Evolutionary conservation across 2,888 invertebrate genomes (phyloP).

Genomic region (Synanthedon myopaeformis): DNA sequence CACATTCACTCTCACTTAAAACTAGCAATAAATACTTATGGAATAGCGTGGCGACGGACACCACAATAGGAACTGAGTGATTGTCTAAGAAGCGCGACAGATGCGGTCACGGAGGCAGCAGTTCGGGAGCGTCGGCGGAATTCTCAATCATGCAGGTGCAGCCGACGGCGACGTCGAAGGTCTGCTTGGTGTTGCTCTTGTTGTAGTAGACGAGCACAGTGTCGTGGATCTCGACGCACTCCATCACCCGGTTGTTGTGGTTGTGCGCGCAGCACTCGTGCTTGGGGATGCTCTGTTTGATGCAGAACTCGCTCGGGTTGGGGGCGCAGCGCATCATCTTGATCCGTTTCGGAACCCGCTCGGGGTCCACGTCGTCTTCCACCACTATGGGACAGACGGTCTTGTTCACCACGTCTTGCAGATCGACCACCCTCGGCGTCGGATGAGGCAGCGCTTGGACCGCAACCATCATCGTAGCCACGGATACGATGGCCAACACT

Average conservation of each 20-base stretch:
- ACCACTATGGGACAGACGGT: slow-evolving; percentile 52
- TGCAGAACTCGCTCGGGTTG: slow-evolving; percentile 39
- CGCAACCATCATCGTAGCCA: slow-evolving; percentile 11
- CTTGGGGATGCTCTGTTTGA: slow-evolving; percentile 23
- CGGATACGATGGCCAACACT: slow-evolving; percentile 5
- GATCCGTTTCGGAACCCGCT: slow-evolving; percentile 47
- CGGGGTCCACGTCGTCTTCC: slow-evolving; percentile 29
- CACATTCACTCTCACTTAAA: slow-evolving; percentile 3
- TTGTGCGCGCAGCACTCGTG: slow-evolving; percentile 49
- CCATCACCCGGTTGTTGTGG: slow-evolving; percentile 32
- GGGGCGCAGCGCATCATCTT: slow-evolving; percentile 46
- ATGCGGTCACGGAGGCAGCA: slow-evolving; percentile 8
- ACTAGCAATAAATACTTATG: slow-evolving; percentile 1
- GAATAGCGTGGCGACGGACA: background rate
- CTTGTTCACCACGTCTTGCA: slow-evolving; percentile 34
- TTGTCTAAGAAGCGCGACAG: background rate
- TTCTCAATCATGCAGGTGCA: slow-evolving; percentile 51
- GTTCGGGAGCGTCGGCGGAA: slow-evolving; percentile 12
- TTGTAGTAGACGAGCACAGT: slow-evolving; percentile 45
- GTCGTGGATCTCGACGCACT: slow-evolving; percentile 55
- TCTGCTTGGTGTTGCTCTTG: slow-evolving; percentile 10
- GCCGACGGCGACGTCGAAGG: slow-evolving; percentile 43
- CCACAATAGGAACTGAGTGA: background rate
- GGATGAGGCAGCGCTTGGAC: slow-evolving; percentile 14
- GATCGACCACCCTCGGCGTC: slow-evolving; percentile 24